These are phyloP conservation scores for Xerus inauris DNA, from an alignment of 2,113 vertebrate species.

Conservation along the genomic window DNA sequence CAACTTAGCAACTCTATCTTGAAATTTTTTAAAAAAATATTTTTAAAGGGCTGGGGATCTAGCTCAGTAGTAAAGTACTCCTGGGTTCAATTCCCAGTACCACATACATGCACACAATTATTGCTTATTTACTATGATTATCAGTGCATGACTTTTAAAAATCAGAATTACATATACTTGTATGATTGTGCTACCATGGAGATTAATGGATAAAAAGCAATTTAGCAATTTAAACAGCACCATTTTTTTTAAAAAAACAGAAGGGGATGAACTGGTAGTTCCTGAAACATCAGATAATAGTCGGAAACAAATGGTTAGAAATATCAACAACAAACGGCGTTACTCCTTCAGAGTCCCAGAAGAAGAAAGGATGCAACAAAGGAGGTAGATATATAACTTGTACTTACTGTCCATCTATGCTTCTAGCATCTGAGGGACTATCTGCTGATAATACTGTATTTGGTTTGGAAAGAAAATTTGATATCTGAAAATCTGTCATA, in stretches of 20 bases:
- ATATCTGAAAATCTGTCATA: slow-evolving; percentile 44
- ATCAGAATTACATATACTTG: background rate
- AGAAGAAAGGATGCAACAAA: slow-evolving; percentile 97
- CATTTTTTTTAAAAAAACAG: slow-evolving; percentile 83
- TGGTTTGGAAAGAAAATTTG: slow-evolving; percentile 41
- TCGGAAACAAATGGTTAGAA: slow-evolving; percentile 98
- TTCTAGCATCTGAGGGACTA: slow-evolving; percentile 59
- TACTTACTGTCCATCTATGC: slow-evolving; percentile 60
- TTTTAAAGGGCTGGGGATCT: too few relatives aligned
- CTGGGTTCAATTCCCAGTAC: too few relatives aligned
- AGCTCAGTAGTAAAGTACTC: too few relatives aligned
- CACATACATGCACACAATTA: too few relatives aligned
- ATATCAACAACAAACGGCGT: slow-evolving; percentile 97
- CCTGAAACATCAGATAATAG: slow-evolving; percentile 98
- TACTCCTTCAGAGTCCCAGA: slow-evolving; percentile 98
- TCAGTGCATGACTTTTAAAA: background rate
- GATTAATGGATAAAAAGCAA: background rate
- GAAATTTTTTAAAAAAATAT: too few relatives aligned
- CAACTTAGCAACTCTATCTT: too few relatives aligned
- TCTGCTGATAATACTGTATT: background rate
- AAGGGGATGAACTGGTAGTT: slow-evolving; percentile 97
- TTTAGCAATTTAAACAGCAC: background rate
- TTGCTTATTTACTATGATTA: background rate
- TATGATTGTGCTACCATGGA: background rate
- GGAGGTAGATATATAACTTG: slow-evolving; percentile 88